These are phyloP conservation scores for Cepaea hortensis DNA, from an alignment of 2,888 invertebrate species.

Conservation along the genomic window DNA sequence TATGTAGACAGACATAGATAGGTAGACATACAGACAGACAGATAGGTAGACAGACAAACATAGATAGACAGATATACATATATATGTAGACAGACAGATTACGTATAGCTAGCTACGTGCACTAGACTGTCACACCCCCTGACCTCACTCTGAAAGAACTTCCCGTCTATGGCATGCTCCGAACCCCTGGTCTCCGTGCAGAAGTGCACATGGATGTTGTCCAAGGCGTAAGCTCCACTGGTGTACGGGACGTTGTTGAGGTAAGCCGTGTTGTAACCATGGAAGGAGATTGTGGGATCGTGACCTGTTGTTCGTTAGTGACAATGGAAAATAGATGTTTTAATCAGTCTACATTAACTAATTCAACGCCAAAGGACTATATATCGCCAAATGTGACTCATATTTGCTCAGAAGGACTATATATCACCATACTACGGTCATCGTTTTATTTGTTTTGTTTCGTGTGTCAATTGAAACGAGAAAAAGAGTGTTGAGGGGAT, in stretches of 20 bases:
- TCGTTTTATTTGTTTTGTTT: too few species aligned
- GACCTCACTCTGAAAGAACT: not conserved
- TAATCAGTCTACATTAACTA: not conserved
- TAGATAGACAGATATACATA: not conserved
- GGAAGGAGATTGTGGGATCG: not conserved
- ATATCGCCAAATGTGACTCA: not conserved
- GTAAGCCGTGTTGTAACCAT: not conserved
- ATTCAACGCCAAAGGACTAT: not conserved
- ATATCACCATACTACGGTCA: too few species aligned
- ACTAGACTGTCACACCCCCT: not conserved
- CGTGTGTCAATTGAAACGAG: too few species aligned
- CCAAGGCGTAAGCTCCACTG: not conserved
- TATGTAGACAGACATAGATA: not conserved
- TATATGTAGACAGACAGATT: too few species aligned
- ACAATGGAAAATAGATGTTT: too few species aligned
- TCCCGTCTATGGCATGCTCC: not conserved
- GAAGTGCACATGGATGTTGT: conserved; percentile 17
- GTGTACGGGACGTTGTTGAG: not conserved
- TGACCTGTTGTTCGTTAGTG: not conserved
- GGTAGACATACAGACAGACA: not conserved
- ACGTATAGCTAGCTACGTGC: too few species aligned
- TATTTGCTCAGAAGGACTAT: too few species aligned
- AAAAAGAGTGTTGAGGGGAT: too few species aligned
- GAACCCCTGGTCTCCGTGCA: not conserved
- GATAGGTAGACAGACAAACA: not conserved